Base-by-base conservation (phyloP, 2,797 vertebrate genomes). In the Onychomys torridus region DNA sequence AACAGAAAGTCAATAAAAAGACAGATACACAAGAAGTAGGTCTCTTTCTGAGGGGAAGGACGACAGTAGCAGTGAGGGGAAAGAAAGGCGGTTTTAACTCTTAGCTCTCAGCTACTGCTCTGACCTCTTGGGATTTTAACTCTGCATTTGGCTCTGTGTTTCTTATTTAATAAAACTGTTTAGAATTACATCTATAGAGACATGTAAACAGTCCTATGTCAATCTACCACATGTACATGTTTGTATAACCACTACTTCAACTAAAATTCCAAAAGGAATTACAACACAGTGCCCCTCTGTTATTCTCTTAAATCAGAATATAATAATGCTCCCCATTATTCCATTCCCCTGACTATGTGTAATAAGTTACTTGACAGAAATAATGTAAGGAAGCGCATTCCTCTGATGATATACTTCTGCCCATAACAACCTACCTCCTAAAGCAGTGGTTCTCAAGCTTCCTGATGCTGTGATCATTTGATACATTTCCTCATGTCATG, bases 301-400 rank as follows among this genome's bases (percentile, higher is more conserved):
- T 29, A 27, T 55, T 6, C 6, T 16, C 23, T 29, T 55, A 37
- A 71, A 37, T 25, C 7, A 49, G 43, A 40, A 49, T 65, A 49
- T 46, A 79, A 29, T 23, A 25, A 75, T 21, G 19, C 6, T 43
- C 21, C 13, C 8, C 10, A 75, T 2, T 59, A 73, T 37, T 11
- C 1, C 11, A 29, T 37, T 46, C 2, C 5, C 0, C 9, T 55
- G 37, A 23, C 3, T 78, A 34, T 0, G 5, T 87, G 32, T 79
- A 21, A 82, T 82, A 49, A 55, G 92, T 37, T 40, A 57, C 6
- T 4, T 43, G 23, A 29, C 65, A 87, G n/a, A 87, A 71, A 29
- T 55, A 55, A 86, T 17, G 3, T 19, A 55, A 55, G 23, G 13
- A 6, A 29, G 27, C 21, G 6, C 10, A 43, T 46, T 11, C 61